A percentile compares a stretch with the other conserved stretches of the same genome.
These are phyloP conservation scores for Apotomis betuletana DNA, from an alignment of 2,888 invertebrate genomes.

Conservation along the genomic window DNA sequence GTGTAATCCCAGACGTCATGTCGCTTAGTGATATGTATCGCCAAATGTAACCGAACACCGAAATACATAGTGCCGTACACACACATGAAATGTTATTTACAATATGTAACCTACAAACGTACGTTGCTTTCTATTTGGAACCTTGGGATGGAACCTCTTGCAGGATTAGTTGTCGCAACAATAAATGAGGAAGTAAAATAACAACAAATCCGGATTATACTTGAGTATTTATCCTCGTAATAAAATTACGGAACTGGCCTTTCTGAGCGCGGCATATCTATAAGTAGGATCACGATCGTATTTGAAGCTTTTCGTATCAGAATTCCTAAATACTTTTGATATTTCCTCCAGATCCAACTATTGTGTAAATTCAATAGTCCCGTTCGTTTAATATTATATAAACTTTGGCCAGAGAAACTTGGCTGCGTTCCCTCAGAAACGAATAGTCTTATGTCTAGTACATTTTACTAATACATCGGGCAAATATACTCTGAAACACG, in stretches of 20 bases:
- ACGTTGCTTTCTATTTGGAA: conserved; percentile 20
- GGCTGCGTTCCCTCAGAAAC: conserved; percentile 1
- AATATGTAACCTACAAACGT: conserved; percentile 15
- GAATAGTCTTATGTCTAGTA: neutral
- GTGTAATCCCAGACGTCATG: conserved; percentile 13
- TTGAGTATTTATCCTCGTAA: too few species aligned
- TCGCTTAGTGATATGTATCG: conserved; percentile 17
- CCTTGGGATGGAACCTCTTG: neutral
- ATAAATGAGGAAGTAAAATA: neutral
- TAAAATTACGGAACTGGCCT: too few species aligned
- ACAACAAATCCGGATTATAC: too few species aligned
- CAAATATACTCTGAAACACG: neutral
- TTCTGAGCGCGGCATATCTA: too few species aligned
- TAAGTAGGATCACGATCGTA: neutral
- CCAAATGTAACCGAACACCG: conserved; percentile 31
- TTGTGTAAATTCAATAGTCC: conserved; percentile 15
- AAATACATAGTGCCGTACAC: conserved; percentile 11
- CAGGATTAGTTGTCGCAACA: neutral
- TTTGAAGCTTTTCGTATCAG: neutral
- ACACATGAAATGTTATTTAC: neutral
- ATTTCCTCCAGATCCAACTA: neutral
- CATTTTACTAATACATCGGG: neutral
- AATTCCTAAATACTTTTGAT: neutral
- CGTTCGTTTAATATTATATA: conserved; percentile 18
- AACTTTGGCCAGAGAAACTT: conserved; percentile 30